Percentiles rank a stretch among this genome's conserved stretches.
Conservation (phyloP, 2,888 invertebrate genomes). For the Polyommatus iphigenia region DNA sequence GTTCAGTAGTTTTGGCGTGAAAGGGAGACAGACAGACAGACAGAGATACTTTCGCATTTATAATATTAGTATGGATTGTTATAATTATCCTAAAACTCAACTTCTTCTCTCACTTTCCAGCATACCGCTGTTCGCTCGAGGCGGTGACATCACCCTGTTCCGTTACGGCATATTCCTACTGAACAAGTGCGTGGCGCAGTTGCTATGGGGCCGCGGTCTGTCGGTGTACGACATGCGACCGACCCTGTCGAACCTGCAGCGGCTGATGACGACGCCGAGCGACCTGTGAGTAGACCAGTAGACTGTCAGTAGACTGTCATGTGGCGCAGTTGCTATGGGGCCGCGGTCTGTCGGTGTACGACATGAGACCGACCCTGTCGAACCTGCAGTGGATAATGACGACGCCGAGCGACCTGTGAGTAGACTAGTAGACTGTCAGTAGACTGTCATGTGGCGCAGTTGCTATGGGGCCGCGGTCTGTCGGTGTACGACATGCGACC, state of each 20-base stretch:
- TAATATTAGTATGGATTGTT: no score
- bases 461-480: conserved; percentile 88
- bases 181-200: conserved; percentile 96
- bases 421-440: no score
- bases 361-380: conserved; percentile 87
- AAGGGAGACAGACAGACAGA: no score
- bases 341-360: conserved; percentile 85
- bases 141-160: conserved; percentile 89
- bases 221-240: conserved; percentile 87
- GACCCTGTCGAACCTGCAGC: conserved; percentile 87
- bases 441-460: conserved; percentile 84
- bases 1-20: no score
- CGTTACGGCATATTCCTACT: conserved; percentile 94
- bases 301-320: background rate
- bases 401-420: no score
- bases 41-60: no score
- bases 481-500: conserved; percentile 87
- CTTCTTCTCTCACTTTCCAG: no score
- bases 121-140: conserved; percentile 90
- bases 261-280: conserved; percentile 67
- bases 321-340: conserved; percentile 93
- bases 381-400: conserved; percentile 49
- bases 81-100: no score
- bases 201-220: conserved; percentile 88
- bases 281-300: conserved; percentile 55